phyloP scores from a whole-genome alignment of 2,888 invertebrate genomes.

The Tiphia femorata region DNA sequence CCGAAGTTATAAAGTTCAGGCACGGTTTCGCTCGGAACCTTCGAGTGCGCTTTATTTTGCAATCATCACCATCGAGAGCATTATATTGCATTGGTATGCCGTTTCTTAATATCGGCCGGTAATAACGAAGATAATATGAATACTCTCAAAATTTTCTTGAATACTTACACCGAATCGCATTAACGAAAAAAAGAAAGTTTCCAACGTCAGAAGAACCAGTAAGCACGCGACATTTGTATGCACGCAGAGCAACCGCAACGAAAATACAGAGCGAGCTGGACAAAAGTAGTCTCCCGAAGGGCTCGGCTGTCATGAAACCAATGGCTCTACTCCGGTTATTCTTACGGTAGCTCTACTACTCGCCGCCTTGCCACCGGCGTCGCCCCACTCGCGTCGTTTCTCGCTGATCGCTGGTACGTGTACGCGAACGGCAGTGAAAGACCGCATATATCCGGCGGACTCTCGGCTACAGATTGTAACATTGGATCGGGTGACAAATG shows the following conservation, averaged over 20 bases:
- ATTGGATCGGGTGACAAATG: slow-evolving; percentile 60
- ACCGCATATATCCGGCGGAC: slow-evolving; percentile 26
- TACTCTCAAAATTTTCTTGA: no score
- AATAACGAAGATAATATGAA: no score
- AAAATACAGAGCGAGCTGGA: slow-evolving; percentile 2
- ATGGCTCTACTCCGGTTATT: slow-evolving; percentile 6
- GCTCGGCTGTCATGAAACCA: slow-evolving; percentile 23
- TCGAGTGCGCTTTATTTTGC: no score
- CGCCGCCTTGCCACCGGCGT: slow-evolving; percentile 1
- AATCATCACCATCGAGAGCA: no score
- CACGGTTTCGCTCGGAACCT: no score
- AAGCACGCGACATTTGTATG: not conserved
- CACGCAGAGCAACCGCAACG: no score
- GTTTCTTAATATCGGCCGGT: no score
- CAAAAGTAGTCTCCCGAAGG: slow-evolving; percentile 11
- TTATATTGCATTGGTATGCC: no score
- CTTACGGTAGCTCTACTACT: slow-evolving; percentile 12
- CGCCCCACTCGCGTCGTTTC: not conserved
- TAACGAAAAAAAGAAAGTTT: no score
- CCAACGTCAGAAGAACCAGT: no score
- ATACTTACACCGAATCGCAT: no score
- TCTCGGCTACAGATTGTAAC: slow-evolving; percentile 50
- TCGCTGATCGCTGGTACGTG: not conserved
- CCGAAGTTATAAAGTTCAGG: no score
- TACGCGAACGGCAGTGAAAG: slow-evolving; percentile 13